Evolutionary conservation across 1,140 invertebrate genomes (phyloP), one percentile per base, ranked within the genome.

Genomic region (Drosophila navojoa): DNA sequence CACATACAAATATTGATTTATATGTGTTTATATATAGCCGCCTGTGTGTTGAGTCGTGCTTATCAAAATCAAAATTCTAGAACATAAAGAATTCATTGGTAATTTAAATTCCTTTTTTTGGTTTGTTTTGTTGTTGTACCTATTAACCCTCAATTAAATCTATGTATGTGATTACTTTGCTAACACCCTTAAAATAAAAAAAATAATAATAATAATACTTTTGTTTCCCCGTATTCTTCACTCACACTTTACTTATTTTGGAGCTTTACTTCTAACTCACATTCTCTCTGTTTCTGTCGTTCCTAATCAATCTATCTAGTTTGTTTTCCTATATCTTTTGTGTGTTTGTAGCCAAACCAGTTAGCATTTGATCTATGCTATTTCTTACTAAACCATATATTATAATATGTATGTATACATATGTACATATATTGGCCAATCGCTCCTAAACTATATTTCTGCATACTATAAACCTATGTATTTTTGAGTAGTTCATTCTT

Each of bases 11-110:
- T 71, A 79, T 82, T 22, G 19, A 74, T 69, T 77, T 44, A 45
- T 68, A 15, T 44, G 16, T 44, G 9, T 42, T 5, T 42, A 44
- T 68, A 77, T 81, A 77, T 69, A 82, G 50, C 44, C 74, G 78
- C 58, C 59, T 77, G 53, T 75, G 67, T 78, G 71, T 64, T 63
- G 71, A 60, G 64, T 71, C 73, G 67, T 75, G 81, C 71, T 85
- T 81, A 78, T 87, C 82, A 76, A 81, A 87, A 86, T 87, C 82
- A 76, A 81, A 87, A 86, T 87, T 87, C 68, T 72, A 74, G 66
- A 85, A 70, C 66, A 63, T 71, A 76, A 85, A 70, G 59, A 75
- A 71, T 68, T 72, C 74, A 82, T 82, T 80, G 89, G 89, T 90
- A 90, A 90, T 91, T 90, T 35, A 77, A 82, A 73, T 52, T 74